Conservation (phyloP, 2,888 invertebrate species). For the Caenorhabditis parvicauda region DNA sequence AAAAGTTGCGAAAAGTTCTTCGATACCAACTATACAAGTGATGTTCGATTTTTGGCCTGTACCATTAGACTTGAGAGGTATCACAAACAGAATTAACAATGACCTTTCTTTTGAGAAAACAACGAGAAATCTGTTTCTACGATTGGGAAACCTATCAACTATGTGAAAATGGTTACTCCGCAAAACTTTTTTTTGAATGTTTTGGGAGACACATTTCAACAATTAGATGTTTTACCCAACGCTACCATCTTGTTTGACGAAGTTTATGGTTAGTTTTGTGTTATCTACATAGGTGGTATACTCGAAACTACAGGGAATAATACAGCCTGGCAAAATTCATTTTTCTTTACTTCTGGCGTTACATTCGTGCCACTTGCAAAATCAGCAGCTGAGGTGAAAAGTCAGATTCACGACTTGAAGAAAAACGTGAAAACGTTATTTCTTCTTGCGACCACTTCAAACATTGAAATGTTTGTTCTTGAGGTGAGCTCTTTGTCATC, state of each 20-base stretch:
- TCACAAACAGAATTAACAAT: background rate
- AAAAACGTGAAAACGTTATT: slow-evolving; percentile 42
- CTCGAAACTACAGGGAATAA: slow-evolving; percentile 18
- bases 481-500: slow-evolving; percentile 17
- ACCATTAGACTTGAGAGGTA: slow-evolving; percentile 29
- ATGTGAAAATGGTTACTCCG: slow-evolving; percentile 43
- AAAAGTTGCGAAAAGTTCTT: slow-evolving; percentile 22
- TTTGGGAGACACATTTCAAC: slow-evolving; percentile 77
- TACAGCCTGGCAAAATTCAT: slow-evolving; percentile 42
- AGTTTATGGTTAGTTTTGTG: slow-evolving; percentile 72
- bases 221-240: slow-evolving; percentile 82
- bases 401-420: slow-evolving; percentile 30
- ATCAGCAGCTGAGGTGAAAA: slow-evolving; percentile 26
- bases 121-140: background rate
- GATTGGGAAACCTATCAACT: slow-evolving; percentile 23
- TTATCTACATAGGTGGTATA: background rate
- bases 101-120: background rate
- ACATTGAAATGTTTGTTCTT: slow-evolving; percentile 46
- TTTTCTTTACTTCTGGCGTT: slow-evolving; percentile 25
- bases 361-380: slow-evolving; percentile 38
- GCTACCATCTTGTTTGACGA: slow-evolving; percentile 85
- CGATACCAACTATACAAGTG: slow-evolving; percentile 36
- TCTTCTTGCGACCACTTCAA: slow-evolving; percentile 50
- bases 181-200: slow-evolving; percentile 64
- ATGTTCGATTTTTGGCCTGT: slow-evolving; percentile 28